Evolutionary conservation across 2,888 invertebrate species (phyloP).

Genomic region (Gymnocheta viridis): DNA sequence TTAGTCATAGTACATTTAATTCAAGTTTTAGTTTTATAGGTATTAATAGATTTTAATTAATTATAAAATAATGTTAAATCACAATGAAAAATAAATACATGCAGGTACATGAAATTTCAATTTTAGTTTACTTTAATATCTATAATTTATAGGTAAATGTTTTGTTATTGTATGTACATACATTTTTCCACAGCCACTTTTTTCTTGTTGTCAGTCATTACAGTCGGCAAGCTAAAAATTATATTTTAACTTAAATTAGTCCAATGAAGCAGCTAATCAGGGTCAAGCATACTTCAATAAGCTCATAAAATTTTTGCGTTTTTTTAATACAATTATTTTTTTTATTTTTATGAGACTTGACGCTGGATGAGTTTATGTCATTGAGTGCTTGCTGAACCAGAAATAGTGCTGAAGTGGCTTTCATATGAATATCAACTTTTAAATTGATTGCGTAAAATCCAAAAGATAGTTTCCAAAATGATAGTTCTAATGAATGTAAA

Average conservation of each 20-base stretch:
- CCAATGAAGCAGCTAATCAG: slow-evolving; percentile 62
- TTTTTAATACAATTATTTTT: slow-evolving; percentile 11
- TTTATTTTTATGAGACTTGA: slow-evolving; percentile 21
- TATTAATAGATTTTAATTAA: slow-evolving; percentile 24
- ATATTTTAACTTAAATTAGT: slow-evolving; percentile 46
- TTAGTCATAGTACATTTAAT: slow-evolving; percentile 30
- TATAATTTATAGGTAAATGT: neutral
- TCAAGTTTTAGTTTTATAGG: slow-evolving; percentile 28
- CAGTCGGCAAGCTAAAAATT: slow-evolving; percentile 22
- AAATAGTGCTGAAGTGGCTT: slow-evolving; percentile 24
- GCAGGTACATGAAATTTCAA: no score
- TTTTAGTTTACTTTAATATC: neutral
- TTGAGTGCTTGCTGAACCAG: neutral
- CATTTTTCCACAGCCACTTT: neutral
- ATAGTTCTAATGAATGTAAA: neutral
- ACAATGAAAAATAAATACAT: no score
- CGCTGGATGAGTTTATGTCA: neutral
- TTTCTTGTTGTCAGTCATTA: neutral
- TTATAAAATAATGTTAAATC: neutral
- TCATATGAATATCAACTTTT: slow-evolving; percentile 23
- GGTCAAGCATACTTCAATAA: slow-evolving; percentile 56
- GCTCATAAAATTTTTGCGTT: slow-evolving; percentile 42
- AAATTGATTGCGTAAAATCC: slow-evolving; percentile 26
- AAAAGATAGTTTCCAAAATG: slow-evolving; percentile 3
- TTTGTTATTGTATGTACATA: neutral